A percentile compares a stretch with the other conserved stretches of the same genome.
phyloP scores from a whole-genome alignment of 2,797 vertebrate genomes.

The Zonotrichia albicollis region DNA sequence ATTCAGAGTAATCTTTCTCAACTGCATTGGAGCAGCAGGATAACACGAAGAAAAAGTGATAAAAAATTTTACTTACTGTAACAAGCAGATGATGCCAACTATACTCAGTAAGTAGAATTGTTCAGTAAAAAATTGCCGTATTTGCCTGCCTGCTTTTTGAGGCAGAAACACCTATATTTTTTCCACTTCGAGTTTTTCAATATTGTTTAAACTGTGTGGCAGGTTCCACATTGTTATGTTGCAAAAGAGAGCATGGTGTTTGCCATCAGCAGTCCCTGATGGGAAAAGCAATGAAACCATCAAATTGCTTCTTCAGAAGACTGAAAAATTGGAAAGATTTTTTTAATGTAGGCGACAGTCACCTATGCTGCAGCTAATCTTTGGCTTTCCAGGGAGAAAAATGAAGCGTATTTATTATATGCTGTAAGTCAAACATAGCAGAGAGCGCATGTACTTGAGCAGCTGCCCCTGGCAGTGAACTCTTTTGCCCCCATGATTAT shows the following conservation, averaged over 20 bases:
- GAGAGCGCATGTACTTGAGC: neutral
- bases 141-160: conserved; percentile 1
- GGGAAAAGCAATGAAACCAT: neutral
- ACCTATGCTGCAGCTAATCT: neutral
- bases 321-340: neutral
- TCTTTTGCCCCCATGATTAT: neutral
- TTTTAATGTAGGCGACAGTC: neutral
- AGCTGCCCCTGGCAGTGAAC: neutral
- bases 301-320: neutral
- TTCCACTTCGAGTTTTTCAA: neutral
- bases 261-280: neutral
- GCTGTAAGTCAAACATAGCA: neutral
- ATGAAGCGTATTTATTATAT: neutral
- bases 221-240: neutral
- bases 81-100: conserved; percentile 12
- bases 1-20: neutral
- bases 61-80: neutral
- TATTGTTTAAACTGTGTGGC: neutral
- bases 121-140: neutral
- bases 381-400: neutral
- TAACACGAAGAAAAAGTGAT: conserved; percentile 30
- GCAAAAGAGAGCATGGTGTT: neutral
- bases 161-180: neutral
- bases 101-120: neutral
- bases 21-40: conserved; percentile 35